A percentile compares a stretch with the other conserved stretches of the same genome.
phyloP scores from a whole-genome alignment of 2,113 vertebrate species.

The Nothocercus julius region DNA sequence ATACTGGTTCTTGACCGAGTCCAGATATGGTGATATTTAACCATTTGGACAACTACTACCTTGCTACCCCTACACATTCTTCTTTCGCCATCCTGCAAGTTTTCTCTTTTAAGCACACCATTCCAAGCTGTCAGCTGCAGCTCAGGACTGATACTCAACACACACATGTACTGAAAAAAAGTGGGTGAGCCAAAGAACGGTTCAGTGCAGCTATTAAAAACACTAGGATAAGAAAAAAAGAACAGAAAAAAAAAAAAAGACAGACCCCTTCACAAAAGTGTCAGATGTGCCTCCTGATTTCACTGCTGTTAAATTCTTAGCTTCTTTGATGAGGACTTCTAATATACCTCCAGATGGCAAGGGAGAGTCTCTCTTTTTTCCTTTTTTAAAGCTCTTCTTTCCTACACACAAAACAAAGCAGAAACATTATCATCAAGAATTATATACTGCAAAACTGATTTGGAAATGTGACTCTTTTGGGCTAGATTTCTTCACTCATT shows the following conservation, averaged over 20 bases:
- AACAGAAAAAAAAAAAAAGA: constrained; percentile 67
- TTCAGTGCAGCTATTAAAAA: neutral
- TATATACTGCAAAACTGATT: neutral
- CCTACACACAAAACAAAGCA: constrained; percentile 70
- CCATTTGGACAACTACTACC: neutral
- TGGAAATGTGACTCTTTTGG: neutral
- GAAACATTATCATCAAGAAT: neutral
- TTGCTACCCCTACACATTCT: neutral
- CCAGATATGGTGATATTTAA: neutral
- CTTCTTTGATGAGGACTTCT: constrained; percentile 94
- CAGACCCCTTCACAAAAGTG: constrained; percentile 94
- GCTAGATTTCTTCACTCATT: neutral
- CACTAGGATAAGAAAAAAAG: neutral
- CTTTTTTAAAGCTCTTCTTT: constrained; percentile 88
- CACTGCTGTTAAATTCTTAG: constrained; percentile 94
- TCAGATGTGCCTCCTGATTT: constrained; percentile 95
- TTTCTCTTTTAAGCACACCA: neutral
- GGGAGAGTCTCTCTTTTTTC: constrained; percentile 83
- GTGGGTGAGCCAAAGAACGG: neutral
- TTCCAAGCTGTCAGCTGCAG: neutral
- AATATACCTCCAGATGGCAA: constrained; percentile 89
- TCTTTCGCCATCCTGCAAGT: neutral
- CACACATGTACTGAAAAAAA: neutral
- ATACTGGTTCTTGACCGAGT: neutral
- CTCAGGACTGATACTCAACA: neutral